These are phyloP conservation scores for Myotis myotis DNA, from an alignment of 2,797 vertebrate genomes.

Conservation along the genomic window DNA sequence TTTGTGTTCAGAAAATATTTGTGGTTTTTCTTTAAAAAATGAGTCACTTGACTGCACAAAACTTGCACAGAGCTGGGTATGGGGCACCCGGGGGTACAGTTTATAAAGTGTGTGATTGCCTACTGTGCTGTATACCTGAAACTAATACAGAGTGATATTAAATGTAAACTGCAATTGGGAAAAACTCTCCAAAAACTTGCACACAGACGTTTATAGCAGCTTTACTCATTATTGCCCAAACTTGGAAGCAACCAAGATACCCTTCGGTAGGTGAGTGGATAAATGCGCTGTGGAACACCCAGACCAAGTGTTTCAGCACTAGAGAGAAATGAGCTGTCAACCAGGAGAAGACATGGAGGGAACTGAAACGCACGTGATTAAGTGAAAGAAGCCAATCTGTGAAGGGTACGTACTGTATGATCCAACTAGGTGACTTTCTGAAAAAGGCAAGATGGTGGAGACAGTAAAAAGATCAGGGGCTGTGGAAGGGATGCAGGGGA, in stretches of 20 bases:
- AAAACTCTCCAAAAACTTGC: not conserved
- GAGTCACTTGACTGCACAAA: not conserved
- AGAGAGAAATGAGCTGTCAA: not conserved
- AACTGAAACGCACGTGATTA: not conserved
- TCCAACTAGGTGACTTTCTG: not conserved
- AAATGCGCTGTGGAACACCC: not conserved
- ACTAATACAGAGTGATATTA: not conserved
- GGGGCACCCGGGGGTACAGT: no score
- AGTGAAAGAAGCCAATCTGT: not conserved
- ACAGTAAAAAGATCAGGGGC: not conserved
- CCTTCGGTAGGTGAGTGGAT: not conserved
- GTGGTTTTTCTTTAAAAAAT: slow-evolving; percentile 24
- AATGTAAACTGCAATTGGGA: not conserved
- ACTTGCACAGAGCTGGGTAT: not conserved
- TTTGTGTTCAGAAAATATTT: slow-evolving; percentile 38
- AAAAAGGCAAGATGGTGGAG: not conserved
- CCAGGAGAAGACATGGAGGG: not conserved
- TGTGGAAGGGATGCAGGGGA: not conserved
- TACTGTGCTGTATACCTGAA: not conserved
- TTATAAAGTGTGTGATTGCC: not conserved
- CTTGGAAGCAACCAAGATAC: not conserved
- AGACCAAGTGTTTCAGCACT: not conserved
- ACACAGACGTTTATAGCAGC: not conserved
- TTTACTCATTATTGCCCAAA: not conserved
- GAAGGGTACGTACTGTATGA: not conserved